Conservation (phyloP, 2,113 vertebrate genomes). For the Connochaetes taurinus region DNA sequence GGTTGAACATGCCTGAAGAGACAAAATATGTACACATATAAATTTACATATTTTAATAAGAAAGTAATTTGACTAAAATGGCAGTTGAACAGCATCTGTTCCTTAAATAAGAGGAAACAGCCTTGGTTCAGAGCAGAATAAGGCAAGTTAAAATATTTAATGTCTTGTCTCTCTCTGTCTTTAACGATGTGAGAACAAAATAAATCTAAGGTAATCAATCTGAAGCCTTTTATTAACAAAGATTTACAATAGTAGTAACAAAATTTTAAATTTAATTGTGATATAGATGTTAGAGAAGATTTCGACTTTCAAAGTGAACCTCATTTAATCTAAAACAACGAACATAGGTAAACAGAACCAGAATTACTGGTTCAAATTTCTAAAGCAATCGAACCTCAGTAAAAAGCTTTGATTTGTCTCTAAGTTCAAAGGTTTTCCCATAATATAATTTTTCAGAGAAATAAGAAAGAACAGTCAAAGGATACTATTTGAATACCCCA, state of each 20-base stretch:
- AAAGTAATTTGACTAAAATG: not conserved
- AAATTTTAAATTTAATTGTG: not conserved
- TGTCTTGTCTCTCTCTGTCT: not conserved
- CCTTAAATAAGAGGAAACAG: not conserved
- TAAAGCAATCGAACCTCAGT: not conserved
- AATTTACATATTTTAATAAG: not conserved
- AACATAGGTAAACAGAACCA: not conserved
- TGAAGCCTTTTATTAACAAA: not conserved
- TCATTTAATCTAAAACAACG: not conserved
- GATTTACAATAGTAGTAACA: not conserved
- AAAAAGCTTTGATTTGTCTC: not conserved
- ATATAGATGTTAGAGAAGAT: accelerated
- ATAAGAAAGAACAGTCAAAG: not conserved
- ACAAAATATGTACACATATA: not conserved
- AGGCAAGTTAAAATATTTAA: not conserved
- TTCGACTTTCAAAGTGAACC: not conserved
- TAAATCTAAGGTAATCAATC: not conserved
- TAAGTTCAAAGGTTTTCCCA: not conserved
- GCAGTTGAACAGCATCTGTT: not conserved
- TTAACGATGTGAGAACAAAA: not conserved
- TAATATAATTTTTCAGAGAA: not conserved
- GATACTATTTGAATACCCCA: not conserved
- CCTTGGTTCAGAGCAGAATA: not conserved
- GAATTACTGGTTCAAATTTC: not conserved
- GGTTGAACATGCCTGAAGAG: not conserved